Evolutionary conservation across 2,113 vertebrate genomes (phyloP), one percentile per base, ranked within the genome.

Genomic region (Erythrolamprus reginae): DNA sequence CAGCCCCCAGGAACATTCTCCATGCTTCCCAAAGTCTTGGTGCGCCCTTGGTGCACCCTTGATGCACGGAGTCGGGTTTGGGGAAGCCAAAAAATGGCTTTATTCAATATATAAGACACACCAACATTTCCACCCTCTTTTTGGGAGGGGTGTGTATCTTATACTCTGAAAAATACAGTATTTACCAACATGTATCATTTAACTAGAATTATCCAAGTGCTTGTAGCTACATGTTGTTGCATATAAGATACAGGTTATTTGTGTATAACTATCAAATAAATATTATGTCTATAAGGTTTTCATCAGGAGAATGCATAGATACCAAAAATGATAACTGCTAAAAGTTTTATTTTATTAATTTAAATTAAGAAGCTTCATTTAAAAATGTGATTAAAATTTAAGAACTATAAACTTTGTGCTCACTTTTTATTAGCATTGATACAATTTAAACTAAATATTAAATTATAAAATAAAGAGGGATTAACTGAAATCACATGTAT

Each of bases 401-500:
- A 47, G n/a, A 45, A 17, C 51, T 87, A 51, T 88, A 91, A 83
- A 48, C 26, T 83, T 47, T 85, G 28, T 50, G 23, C 45, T 89
- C 9, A 58, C 86, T 19, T 87, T 87, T 83, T 61, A 47, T 61
- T 55, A 89, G 8, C 47, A 65, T 87, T 84, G 10, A n/a, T 42
- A 45, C 45, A 50, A 26, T 38, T 84, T 88, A 84, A 65, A 91
- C 88, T 77, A 26, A 52, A n/a, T 13, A 88, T n/a, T 82, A 89
- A 28, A 87, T 88, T 47, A 90, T 38, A 61, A 92, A 88, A 89
- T 82, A 87, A 87, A 87, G 28, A 9, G 10, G 0, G 47, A 87
- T 26, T 65, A 89, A 87, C 58, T 87, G 24, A 92, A 83, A 83
- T 84, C 47, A 89, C 33, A 87, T 87, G 48, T 58, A 61, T 65